Conservation (phyloP, 2,113 vertebrate genomes). For the Isichthys henryi region DNA sequence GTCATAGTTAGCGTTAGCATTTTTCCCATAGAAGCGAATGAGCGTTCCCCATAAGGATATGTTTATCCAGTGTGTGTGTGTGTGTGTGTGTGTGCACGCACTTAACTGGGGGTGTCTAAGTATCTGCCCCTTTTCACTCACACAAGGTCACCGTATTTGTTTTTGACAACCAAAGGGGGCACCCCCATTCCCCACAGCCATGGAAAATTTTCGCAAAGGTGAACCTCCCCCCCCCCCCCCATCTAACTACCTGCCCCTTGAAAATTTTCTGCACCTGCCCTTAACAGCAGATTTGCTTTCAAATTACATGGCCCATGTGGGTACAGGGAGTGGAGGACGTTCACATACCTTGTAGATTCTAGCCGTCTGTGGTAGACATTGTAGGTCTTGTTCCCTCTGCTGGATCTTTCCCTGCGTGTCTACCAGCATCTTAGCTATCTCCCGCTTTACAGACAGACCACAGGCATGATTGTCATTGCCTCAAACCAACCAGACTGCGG, state of each 20-base stretch:
- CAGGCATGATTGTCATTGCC: not conserved
- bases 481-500: not conserved
- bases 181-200: not conserved
- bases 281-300: not conserved
- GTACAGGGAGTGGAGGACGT: not conserved
- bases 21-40: too few species aligned
- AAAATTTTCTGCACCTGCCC: not conserved
- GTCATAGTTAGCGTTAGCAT: too few species aligned
- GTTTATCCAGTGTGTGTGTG: too few species aligned
- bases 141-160: not conserved
- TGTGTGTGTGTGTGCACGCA: not conserved
- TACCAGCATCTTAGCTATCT: constrained; percentile 46
- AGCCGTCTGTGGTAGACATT: constrained; percentile 44
- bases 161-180: not conserved
- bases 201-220: not conserved
- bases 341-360: constrained; percentile 47
- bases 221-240: not conserved
- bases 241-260: not conserved
- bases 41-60: too few species aligned
- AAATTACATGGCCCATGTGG: not conserved
- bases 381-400: constrained; percentile 42
- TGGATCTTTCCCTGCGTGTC: constrained; percentile 45
- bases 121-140: not conserved
- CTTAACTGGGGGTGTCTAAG: not conserved
- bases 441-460: constrained; percentile 26